Conservation (phyloP, 2,888 invertebrate genomes). For the Pemphredon lugubris region DNA sequence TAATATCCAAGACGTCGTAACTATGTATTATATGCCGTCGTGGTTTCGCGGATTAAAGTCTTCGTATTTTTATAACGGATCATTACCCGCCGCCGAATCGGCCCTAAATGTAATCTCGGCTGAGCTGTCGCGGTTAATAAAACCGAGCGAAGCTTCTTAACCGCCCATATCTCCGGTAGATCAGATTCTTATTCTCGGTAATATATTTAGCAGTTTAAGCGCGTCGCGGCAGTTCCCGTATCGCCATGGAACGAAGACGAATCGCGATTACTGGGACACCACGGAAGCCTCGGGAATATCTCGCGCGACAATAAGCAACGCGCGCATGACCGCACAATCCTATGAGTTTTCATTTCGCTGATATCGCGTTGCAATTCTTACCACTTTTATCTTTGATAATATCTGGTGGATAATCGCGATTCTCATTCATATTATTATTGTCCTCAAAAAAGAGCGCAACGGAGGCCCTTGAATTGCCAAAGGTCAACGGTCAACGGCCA, state of each 20-base stretch:
- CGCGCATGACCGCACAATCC: no score
- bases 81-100: conserved; percentile 26
- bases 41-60: conserved; percentile 31
- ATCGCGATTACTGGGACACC: neutral
- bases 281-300: neutral
- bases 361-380: no score
- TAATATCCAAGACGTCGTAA: conserved; percentile 58
- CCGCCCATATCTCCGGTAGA: conserved; percentile 38
- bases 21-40: conserved; percentile 43
- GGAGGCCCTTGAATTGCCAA: no score
- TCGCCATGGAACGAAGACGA: neutral
- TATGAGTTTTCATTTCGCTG: no score
- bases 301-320: no score
- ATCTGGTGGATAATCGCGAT: no score
- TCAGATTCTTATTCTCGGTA: conserved; percentile 20
- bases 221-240: conserved; percentile 19
- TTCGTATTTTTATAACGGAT: conserved; percentile 23
- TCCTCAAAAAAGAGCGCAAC: no score
- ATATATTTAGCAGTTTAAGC: conserved; percentile 28
- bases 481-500: no score
- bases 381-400: no score
- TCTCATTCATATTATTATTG: no score
- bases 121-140: conserved; percentile 33
- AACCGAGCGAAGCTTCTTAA: conserved; percentile 27
- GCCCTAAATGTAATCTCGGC: conserved; percentile 38